Evolutionary conservation across 2,888 invertebrate species (phyloP), one percentile per base, ranked within the genome.

Genomic region (Octodonta nipae): DNA sequence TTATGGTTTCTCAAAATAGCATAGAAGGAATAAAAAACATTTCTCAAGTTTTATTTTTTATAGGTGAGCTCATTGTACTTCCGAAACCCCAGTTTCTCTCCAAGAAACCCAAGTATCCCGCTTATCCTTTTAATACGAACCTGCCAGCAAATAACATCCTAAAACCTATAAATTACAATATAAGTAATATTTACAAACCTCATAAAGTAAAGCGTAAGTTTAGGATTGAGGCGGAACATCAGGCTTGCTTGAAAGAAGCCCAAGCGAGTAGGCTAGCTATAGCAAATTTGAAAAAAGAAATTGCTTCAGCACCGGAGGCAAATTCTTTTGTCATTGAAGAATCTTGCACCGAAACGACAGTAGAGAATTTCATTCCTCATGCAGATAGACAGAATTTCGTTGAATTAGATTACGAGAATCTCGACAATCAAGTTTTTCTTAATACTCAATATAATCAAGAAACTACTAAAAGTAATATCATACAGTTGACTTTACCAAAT

Each of bases 201-300:
- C 46, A 46, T 26, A 51, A 51, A 40, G 40, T 50, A n/a, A 58
- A 58, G 31, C 44, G 52, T 6, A 55, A 52, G 36, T 50, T 56
- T 29, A 44, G 53, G 28, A 42, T 50, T 2, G 58, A 61, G 44
- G 60, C 60, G 3, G 60, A 60, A 35, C 43, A 41, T 28, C 58
- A 56, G 35, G 61, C 60, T 4, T 60, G 60, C 34, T 53, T 58
- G 1, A 60, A 62, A 46, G 64, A 64, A 44, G 62, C 62, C 3
- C 56, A 60, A 24, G 63, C 62, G 1, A 62, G 63, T 40, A 45
- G 60, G n/a, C 43, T 61, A 40, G 64, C 64, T 27, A 45, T 65
- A 29, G 63, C 63, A 36, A 59, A 57, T 36, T 45, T 65, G 26
- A 60, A 63, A 37, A 63, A 63, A 45, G 63, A 63, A 41, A 52